Evolutionary conservation across 2,888 invertebrate genomes (phyloP), one percentile per base, ranked within the genome.

Genomic region (Crepidodera aurea): DNA sequence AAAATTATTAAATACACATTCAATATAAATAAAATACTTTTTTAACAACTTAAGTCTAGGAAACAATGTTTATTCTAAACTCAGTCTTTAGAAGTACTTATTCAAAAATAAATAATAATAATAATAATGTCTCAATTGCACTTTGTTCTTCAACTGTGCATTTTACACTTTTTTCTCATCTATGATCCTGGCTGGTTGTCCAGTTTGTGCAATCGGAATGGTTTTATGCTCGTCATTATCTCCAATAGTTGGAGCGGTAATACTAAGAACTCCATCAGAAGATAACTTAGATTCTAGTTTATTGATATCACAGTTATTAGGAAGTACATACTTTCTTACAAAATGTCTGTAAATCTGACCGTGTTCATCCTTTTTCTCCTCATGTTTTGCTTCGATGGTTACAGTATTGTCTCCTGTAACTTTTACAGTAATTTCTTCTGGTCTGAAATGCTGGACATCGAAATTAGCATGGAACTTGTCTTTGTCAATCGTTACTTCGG

Each of bases 401-500:
- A 66, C 42, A 6, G 50, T 32, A 27, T 56, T 62, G 34, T 64
- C 58, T 2, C 53, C 59, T 1, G 58, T 57, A n/a, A 66, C 44
- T 51, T 66, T 66, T 0, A 66, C 64, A 13, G 62, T 48, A 10
- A 66, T 64, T 51, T 64, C 66, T 16, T 62, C 60, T 1, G 66
- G 66, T 39, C 60, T 62, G 59, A 66, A 66, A 29, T 64, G 66
- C 57, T 66, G 66, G 8, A 66, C 64, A 32, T 56, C 64, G 10
- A 64, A 62, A 25, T 63, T 62, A n/a, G 60, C 65, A 18, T 61
- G 63, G 40, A 66, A 66, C 51, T 39, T 66, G 29, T 63, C 32
- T 22, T 62, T 55, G n/a, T 61, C 58, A 16, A 64, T 27, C 7
- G 19, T 53, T 6, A 60, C 58, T 0, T 50, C 44, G 7, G 66